These are phyloP conservation scores for Andrena chrysosceles DNA, from an alignment of 2,888 invertebrate genomes.

Conservation along the genomic window DNA sequence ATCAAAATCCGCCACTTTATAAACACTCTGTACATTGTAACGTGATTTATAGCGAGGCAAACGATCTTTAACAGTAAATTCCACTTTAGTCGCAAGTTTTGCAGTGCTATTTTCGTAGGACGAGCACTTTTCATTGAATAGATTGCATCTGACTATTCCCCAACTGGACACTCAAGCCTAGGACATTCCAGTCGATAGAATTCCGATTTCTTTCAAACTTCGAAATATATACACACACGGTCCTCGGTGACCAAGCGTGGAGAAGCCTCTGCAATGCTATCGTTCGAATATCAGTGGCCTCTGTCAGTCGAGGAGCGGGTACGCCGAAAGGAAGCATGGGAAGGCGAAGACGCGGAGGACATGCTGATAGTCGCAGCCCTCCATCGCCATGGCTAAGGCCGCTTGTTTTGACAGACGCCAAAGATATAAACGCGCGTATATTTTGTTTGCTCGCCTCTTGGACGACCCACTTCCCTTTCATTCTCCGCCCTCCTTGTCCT, in stretches of 20 bases:
- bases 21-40: too few relatives aligned
- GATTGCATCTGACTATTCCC: too few relatives aligned
- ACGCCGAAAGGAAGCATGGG: not conserved
- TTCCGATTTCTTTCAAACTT: too few relatives aligned
- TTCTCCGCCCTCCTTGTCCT: conserved; percentile 52
- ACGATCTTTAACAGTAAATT: too few relatives aligned
- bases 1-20: too few relatives aligned
- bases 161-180: too few relatives aligned
- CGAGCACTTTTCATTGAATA: too few relatives aligned
- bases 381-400: conserved; percentile 56
- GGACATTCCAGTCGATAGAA: too few relatives aligned
- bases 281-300: not conserved
- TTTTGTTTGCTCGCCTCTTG: conserved; percentile 73
- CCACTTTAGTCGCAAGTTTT: too few relatives aligned
- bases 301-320: not conserved
- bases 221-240: not conserved
- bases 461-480: conserved; percentile 71
- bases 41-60: too few relatives aligned
- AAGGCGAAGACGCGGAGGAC: conserved; percentile 1
- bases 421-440: conserved; percentile 69
- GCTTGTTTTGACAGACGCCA: conserved; percentile 80
- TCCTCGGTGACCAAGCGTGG: not conserved
- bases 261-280: not conserved
- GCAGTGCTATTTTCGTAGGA: too few relatives aligned
- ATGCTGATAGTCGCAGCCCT: conserved; percentile 57